phyloP scores from a whole-genome alignment of 2,888 invertebrate genomes.

The Pseudoips prasinana region DNA sequence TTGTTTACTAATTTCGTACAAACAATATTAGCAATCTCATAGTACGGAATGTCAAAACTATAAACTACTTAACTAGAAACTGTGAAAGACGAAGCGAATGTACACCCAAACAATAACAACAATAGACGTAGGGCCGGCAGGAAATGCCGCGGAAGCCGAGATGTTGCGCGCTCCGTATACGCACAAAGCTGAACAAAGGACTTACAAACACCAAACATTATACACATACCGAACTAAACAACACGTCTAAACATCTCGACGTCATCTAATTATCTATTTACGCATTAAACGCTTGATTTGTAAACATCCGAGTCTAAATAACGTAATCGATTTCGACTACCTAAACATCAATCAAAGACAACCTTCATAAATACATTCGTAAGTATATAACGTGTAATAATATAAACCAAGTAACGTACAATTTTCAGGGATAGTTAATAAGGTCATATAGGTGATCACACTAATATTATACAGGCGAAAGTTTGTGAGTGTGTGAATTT shows the following conservation, averaged over 20 bases:
- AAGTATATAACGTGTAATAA: constrained; percentile 28
- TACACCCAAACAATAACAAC: constrained; percentile 57
- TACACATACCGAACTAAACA: constrained; percentile 34
- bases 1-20: not conserved
- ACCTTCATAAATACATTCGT: constrained; percentile 28
- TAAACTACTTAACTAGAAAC: constrained; percentile 28
- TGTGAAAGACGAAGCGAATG: constrained; percentile 19
- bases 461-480: too few species aligned
- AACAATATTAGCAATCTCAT: constrained; percentile 5
- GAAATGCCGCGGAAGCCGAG: constrained; percentile 67
- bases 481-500: too few species aligned
- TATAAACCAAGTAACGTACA: too few species aligned
- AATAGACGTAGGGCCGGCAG: constrained; percentile 56
- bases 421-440: too few species aligned
- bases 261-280: constrained; percentile 24
- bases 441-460: too few species aligned
- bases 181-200: constrained; percentile 66
- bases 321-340: constrained; percentile 21
- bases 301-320: constrained; percentile 24
- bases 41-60: constrained; percentile 34
- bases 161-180: constrained; percentile 46
- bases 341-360: constrained; percentile 12
- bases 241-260: constrained; percentile 42
- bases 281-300: constrained; percentile 7
- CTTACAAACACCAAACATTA: constrained; percentile 32